A percentile compares a stretch with the other conserved stretches of the same genome.
phyloP scores from a whole-genome alignment of 2,888 invertebrate genomes.

The Eutolmus rufibarbis region DNA sequence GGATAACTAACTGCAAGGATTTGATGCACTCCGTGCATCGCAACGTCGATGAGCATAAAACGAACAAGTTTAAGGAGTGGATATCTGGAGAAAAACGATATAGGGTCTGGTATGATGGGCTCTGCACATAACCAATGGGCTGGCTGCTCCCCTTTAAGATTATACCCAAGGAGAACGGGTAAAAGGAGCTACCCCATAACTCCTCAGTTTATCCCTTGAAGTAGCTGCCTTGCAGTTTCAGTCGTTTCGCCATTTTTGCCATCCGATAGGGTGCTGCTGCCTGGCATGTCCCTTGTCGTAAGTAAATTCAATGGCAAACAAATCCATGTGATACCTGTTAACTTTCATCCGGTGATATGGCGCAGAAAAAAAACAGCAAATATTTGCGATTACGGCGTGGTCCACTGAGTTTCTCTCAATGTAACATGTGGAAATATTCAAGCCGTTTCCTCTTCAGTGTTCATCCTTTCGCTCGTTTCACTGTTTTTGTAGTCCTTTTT shows the following conservation, averaged over 20 bases:
- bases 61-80: not conserved
- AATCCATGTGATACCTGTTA: constrained; percentile 34
- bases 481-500: not conserved
- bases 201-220: constrained; percentile 2
- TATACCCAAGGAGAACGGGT: not conserved
- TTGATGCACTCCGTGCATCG: not conserved
- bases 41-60: not conserved
- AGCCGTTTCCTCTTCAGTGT: not conserved
- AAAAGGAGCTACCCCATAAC: not conserved
- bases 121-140: not conserved
- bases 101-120: not conserved
- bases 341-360: constrained; percentile 31
- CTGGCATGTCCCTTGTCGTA: not conserved
- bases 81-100: not conserved
- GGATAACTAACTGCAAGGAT: not conserved
- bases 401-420: constrained; percentile 3
- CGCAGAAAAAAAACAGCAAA: constrained; percentile 26
- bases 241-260: not conserved
- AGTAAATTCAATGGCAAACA: constrained; percentile 33
- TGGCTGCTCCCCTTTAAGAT: not conserved
- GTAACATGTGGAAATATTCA: constrained; percentile 12
- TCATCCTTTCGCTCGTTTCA: not conserved
- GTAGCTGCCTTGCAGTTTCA: not conserved
- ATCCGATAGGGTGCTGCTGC: not conserved
- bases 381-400: constrained; percentile 18